Evolutionary conservation across 2,113 vertebrate species (phyloP).

Genomic region (Rhea pennata): DNA sequence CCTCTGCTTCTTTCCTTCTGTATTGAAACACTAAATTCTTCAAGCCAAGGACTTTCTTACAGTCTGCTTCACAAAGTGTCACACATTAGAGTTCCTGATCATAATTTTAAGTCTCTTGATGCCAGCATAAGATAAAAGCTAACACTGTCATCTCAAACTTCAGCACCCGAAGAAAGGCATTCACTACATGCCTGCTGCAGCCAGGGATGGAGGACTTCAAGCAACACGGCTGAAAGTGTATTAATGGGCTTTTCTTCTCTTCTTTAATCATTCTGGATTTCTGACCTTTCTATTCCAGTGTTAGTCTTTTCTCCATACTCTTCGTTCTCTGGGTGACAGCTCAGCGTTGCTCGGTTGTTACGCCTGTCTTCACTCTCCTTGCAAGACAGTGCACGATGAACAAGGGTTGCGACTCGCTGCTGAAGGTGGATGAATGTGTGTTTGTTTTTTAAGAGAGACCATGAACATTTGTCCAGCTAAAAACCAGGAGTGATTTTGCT

Average conservation of each 20-base stretch:
- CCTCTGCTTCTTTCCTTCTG: neutral
- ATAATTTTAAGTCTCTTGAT: fast-evolving
- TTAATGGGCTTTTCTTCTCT: neutral
- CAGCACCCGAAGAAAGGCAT: neutral
- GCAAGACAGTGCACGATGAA: neutral
- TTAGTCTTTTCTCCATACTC: neutral
- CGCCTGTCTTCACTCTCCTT: fast-evolving
- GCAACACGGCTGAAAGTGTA: neutral
- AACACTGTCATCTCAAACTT: neutral
- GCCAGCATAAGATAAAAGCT: neutral
- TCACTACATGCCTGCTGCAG: neutral
- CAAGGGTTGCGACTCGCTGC: neutral
- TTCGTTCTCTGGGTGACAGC: neutral
- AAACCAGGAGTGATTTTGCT: neutral
- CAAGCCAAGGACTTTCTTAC: neutral
- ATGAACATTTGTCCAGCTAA: neutral
- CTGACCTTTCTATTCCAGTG: neutral
- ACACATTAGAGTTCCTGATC: neutral
- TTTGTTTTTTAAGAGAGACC: neutral
- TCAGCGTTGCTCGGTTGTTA: neutral
- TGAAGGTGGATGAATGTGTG: neutral
- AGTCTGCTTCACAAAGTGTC: neutral
- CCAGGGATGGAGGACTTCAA: neutral
- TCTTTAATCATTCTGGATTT: neutral
- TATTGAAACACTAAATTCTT: neutral